Conservation (phyloP, 2,797 vertebrate species). For the Lemur catta region DNA sequence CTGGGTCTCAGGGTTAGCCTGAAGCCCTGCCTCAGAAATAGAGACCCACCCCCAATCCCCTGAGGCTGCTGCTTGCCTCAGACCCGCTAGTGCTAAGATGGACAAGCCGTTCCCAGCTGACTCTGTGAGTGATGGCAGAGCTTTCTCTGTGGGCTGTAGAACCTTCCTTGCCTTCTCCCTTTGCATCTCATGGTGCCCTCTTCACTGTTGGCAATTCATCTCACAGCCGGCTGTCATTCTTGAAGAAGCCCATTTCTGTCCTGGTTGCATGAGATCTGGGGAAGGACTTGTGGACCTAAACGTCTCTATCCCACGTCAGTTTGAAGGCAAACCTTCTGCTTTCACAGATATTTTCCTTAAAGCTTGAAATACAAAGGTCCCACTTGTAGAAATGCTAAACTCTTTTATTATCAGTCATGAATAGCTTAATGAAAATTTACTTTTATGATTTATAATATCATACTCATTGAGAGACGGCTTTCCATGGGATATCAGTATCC, state of each 20-base stretch:
- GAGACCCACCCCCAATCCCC: not conserved
- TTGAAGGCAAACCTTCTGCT: not conserved
- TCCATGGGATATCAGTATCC: not conserved
- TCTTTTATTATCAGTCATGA: not conserved
- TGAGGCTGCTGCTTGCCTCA: not conserved
- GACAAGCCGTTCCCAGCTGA: fast-evolving
- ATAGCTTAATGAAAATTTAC: not conserved
- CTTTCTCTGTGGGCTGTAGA: not conserved
- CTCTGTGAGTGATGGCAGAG: not conserved
- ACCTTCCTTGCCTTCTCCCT: not conserved
- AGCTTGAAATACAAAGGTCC: not conserved
- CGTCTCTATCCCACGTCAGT: not conserved
- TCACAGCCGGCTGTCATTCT: not conserved
- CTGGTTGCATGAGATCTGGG: not conserved
- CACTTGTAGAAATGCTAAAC: not conserved
- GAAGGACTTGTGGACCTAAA: not conserved
- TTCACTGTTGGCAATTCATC: not conserved
- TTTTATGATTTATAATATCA: not conserved
- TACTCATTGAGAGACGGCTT: not conserved
- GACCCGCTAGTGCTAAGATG: not conserved
- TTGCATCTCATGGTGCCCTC: not conserved
- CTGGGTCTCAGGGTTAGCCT: not conserved
- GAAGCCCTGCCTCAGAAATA: not conserved
- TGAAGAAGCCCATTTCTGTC: not conserved
- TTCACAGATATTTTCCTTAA: not conserved